phyloP scores from a whole-genome alignment of 1,140 invertebrate genomes.

The Drepana arcuata region DNA sequence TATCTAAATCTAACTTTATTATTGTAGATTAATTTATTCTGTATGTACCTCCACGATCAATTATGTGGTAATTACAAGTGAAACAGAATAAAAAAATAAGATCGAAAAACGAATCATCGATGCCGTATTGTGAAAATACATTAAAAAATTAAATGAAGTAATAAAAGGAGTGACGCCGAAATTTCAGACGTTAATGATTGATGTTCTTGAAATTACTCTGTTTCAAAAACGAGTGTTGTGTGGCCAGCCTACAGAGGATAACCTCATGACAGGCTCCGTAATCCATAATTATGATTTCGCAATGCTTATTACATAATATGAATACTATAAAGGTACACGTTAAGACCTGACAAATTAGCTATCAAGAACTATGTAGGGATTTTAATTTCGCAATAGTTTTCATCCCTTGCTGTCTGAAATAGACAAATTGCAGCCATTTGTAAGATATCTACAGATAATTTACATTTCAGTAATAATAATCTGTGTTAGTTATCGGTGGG shows the following conservation, averaged over 20 bases:
- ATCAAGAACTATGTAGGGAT: no score
- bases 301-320: no score
- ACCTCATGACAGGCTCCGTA: no score
- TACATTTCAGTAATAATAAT: constrained; percentile 21
- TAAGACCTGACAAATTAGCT: no score
- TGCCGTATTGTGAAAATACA: constrained; percentile 28
- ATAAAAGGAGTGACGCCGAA: constrained; percentile 52
- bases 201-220: constrained; percentile 52
- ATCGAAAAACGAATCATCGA: not conserved
- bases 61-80: not conserved
- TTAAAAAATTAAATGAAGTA: constrained; percentile 51
- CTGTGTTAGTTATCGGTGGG: constrained; percentile 17
- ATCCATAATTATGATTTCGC: no score
- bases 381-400: no score
- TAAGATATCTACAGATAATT: constrained; percentile 21
- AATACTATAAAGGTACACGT: no score
- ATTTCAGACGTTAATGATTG: constrained; percentile 65
- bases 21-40: no score
- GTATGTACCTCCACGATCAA: no score
- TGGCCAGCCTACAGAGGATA: constrained; percentile 22
- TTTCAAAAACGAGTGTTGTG: constrained; percentile 42
- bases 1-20: no score
- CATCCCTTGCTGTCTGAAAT: no score
- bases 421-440: constrained; percentile 19
- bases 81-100: not conserved